Percentiles rank a stretch among this genome's conserved stretches.
Evolutionary conservation across 2,113 vertebrate species (phyloP).

Genomic region (Nerophis ophidion): DNA sequence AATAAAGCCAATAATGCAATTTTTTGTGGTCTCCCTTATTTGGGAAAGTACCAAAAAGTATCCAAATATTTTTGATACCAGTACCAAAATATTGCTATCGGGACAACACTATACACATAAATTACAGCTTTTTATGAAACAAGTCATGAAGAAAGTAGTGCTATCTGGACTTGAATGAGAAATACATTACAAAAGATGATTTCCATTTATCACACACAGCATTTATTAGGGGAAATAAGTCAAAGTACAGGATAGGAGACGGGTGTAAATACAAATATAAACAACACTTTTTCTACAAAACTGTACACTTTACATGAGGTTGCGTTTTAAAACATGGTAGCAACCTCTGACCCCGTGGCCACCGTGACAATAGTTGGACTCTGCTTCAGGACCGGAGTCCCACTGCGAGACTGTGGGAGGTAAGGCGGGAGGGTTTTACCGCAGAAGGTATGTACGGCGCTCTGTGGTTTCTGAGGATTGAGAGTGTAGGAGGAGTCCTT

Average conservation of each 20-base stretch:
- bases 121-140: too few species aligned
- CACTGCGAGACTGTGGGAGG: conserved; percentile 39
- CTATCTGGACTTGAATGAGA: too few species aligned
- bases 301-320: conserved; percentile 11
- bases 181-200: too few species aligned
- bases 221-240: background rate
- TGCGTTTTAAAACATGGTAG: conserved; percentile 68
- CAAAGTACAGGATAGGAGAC: background rate
- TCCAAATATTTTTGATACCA: too few species aligned
- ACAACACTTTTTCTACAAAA: background rate
- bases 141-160: too few species aligned
- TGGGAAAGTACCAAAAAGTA: too few species aligned
- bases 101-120: too few species aligned
- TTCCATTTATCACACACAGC: background rate
- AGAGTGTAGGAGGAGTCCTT: conserved; percentile 52
- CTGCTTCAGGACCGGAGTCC: conserved; percentile 22
- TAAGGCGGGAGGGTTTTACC: conserved; percentile 56
- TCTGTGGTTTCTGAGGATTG: conserved; percentile 40
- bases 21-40: too few species aligned
- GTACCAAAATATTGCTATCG: too few species aligned
- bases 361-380: conserved; percentile 43
- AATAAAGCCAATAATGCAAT: too few species aligned
- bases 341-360: conserved; percentile 53
- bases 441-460: conserved; percentile 48
- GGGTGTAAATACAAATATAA: background rate